Percentiles rank a stretch among this genome's conserved stretches.
Evolutionary conservation across 2,797 vertebrate species (phyloP).

Genomic region (Salmo trutta): DNA sequence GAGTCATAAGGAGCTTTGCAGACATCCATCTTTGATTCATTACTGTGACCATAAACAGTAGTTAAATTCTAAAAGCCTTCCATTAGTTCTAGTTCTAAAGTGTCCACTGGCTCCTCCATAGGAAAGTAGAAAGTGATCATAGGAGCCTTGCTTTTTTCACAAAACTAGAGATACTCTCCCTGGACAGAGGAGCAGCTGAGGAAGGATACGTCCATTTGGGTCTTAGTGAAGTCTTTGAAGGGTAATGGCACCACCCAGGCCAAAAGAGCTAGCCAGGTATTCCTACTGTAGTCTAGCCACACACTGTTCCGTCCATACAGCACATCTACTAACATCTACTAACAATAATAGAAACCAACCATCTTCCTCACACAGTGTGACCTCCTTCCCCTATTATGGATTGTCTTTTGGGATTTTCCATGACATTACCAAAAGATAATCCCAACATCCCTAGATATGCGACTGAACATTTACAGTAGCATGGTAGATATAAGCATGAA

Average conservation of each 20-base stretch:
- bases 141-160: constrained; percentile 58
- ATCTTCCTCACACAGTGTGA: not conserved
- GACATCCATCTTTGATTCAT: constrained; percentile 34
- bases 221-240: constrained; percentile 54
- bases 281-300: constrained; percentile 31
- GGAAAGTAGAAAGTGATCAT: constrained; percentile 59
- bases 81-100: too few relatives aligned
- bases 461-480: constrained; percentile 15
- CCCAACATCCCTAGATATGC: not conserved
- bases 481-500: constrained; percentile 19
- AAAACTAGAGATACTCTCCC: constrained; percentile 71
- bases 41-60: not conserved
- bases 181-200: constrained; percentile 76
- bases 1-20: constrained; percentile 59
- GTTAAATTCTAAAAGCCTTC: not conserved
- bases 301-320: constrained; percentile 3
- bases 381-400: constrained; percentile 24
- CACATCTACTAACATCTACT: constrained; percentile 25
- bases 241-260: constrained; percentile 48
- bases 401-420: not conserved
- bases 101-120: not conserved
- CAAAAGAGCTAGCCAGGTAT: constrained; percentile 74
- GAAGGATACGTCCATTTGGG: constrained; percentile 71
- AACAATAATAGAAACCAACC: not conserved
- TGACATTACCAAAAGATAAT: constrained; percentile 15